phyloP scores from a whole-genome alignment of 1,140 invertebrate species.

The Lepidostoma basale region DNA sequence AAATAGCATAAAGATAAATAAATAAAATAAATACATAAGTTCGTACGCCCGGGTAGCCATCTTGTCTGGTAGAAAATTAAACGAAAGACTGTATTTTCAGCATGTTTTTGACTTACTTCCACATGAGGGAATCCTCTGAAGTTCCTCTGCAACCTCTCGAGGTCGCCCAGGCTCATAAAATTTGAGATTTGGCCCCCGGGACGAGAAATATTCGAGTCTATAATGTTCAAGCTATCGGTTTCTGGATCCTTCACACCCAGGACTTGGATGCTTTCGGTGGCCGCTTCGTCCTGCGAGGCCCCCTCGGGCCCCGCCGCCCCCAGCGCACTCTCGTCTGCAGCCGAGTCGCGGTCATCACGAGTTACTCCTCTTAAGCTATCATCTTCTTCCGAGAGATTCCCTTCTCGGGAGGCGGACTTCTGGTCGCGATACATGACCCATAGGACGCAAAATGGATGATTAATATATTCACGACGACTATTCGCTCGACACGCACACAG shows the following conservation, averaged over 20 bases:
- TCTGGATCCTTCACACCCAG: not conserved
- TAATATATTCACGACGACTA: not conserved
- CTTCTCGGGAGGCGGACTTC: constrained; percentile 2
- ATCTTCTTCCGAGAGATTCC: not conserved
- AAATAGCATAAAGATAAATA: not conserved
- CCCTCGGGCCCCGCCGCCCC: not conserved
- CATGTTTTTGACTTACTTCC: not conserved
- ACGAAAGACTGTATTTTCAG: not conserved
- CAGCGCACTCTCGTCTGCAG: not conserved
- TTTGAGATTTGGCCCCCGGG: too few relatives aligned
- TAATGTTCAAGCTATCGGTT: not conserved
- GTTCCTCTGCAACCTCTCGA: not conserved
- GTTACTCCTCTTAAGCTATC: not conserved
- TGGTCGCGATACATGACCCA: constrained; percentile 27
- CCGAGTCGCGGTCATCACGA: not conserved
- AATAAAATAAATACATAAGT: not conserved
- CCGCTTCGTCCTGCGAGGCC: not conserved
- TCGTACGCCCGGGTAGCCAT: constrained; percentile 2
- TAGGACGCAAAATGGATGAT: constrained; percentile 2
- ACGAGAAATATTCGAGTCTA: too few relatives aligned
- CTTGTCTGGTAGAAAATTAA: too few relatives aligned
- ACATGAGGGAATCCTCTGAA: not conserved
- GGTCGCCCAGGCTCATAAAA: not conserved
- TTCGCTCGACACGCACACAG: not conserved
- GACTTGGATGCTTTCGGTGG: not conserved